Evolutionary conservation across 2,113 vertebrate genomes (phyloP).

Genomic region (Paralichthys olivaceus): DNA sequence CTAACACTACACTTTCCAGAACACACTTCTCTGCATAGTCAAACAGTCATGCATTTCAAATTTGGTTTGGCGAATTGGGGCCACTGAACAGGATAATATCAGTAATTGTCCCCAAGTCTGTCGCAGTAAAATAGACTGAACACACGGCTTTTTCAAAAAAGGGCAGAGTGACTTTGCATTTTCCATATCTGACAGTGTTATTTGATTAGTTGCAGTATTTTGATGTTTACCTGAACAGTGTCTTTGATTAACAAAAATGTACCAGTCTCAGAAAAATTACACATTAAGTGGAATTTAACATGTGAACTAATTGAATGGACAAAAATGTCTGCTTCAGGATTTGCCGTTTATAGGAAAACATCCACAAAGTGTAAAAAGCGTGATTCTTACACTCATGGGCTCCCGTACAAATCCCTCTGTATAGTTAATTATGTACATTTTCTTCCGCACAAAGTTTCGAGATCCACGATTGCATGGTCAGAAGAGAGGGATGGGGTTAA

Average conservation of each 20-base stretch:
- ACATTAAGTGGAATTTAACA: background rate
- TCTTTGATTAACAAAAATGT: no score
- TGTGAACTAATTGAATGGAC: background rate
- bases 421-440: no score
- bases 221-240: background rate
- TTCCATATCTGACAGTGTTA: background rate
- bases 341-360: background rate
- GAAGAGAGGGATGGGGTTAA: constrained; percentile 47
- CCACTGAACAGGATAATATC: background rate
- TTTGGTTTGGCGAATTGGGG: background rate
- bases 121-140: background rate
- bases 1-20: constrained; percentile 14
- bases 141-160: background rate
- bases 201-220: background rate
- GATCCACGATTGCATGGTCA: constrained; percentile 20
- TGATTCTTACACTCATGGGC: background rate
- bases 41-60: constrained; percentile 47
- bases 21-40: constrained; percentile 36
- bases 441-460: background rate
- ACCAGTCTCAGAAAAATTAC: no score
- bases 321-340: background rate
- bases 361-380: background rate
- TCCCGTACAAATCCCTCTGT: no score
- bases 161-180: background rate
- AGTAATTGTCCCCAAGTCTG: constrained; percentile 1